Evolutionary conservation across 2,888 invertebrate species (phyloP), one percentile per base, ranked within the genome.

Genomic region (Apamea crenata): DNA sequence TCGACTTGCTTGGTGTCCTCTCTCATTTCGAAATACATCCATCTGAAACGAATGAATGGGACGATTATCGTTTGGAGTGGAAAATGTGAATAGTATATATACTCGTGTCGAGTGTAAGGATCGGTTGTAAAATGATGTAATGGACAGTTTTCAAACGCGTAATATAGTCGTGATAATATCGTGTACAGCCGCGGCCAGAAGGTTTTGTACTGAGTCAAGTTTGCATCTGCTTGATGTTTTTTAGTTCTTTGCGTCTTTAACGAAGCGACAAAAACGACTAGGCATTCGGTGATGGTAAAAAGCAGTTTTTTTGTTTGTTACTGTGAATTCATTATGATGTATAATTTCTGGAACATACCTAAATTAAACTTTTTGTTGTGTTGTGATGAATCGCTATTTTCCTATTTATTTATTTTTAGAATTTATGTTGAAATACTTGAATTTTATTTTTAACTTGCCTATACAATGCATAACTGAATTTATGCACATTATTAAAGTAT

Each of bases 21-120:
- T 72, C 92, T 93, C 75, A 95, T 94, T 90, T 95, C 94, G 78
- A 92, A 92, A 80, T 94, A 95, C 84, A 95, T 90, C 95, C 95
- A 95, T 77, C 95, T 95, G 94, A 69, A 93, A 94, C 61, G 80
- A 88, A 84, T 80, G 83, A 89, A 84, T 81, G 74, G 73, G 47
- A 59, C 81, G 72, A 74, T 89, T 89, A 89, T 86, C 71, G 74
- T 25, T 77, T 67, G 68, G 47, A 70, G 76, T 79, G 82, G 71
- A 79, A 84, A 84, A 81, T 74, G 72, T 75, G 66, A 82, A 82
- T 82, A 75, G 70, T 86, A 82, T 47, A 3, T 47, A 47, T 73
- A 81, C 74, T 87, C 70, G 72, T 63, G 81, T 68, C 72, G 80
- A 84, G 80, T 81, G 78, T 72, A 36, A 82, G 81, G 82, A 85